Base-by-base conservation (phyloP, 2,888 invertebrate species). In the Scaeva pyrastri region DNA sequence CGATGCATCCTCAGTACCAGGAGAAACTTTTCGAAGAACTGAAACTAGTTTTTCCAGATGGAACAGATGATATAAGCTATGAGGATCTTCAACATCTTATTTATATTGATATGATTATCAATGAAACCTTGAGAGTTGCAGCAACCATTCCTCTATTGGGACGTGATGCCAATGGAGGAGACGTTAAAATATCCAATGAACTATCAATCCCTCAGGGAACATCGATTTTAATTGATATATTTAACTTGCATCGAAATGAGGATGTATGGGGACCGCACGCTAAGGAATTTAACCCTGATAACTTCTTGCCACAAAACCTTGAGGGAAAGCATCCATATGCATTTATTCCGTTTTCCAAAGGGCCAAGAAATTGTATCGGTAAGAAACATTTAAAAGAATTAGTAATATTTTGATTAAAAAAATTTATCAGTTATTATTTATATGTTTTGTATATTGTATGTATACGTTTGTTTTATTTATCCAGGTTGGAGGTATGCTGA, bases 331-430 rank as follows among this genome's bases (percentile, higher is more conserved):
- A 90, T 88, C 88, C 90, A 0, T 90, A 89, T 68, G 89, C 89
- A 1, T 90, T 88, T 60, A 88, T 90, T 80, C 90, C 90, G 10
- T 90, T 89, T 55, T 89, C 89, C 0, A 89, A 89, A 41, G 90
- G 90, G 14, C 70, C 87, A 7, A 71, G 90, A 6, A 90, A 89
- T 80, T 89, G 90, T 66, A 88, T 90, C 26, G 89, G 89, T 88
- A 87, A 83, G 72, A 2, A 31, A 31, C 6, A 31, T 7, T 31
- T 31, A 5, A 31, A 31, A 21, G 2, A n/a, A n/a, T n/a, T n/a
- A n/a, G n/a, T n/a, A n/a, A n/a, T n/a, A n/a, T 31, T 31, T 31
- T 5, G 8, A 31, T 5, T 45, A 16, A n/a, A 43, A n/a, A 43
- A 43, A n/a, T 16, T 2, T 45, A 2, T 14, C 7, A 43, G 10